Evolutionary conservation across 2,888 invertebrate species (phyloP).

Genomic region (Amorpha juglandis): DNA sequence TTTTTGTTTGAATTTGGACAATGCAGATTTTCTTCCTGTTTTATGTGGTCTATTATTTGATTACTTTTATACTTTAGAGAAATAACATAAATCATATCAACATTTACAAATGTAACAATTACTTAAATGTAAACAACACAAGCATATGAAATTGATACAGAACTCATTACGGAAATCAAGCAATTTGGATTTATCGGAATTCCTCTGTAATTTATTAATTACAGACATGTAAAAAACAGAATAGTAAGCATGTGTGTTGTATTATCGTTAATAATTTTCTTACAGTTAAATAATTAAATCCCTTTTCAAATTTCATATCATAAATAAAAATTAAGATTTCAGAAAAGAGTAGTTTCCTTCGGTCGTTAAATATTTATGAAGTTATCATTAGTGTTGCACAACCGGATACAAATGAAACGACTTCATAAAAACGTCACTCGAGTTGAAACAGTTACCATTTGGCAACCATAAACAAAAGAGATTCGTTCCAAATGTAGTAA

Average conservation of each 20-base stretch:
- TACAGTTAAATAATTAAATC: neutral
- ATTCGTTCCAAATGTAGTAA: constrained; percentile 55
- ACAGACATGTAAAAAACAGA: neutral
- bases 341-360: neutral
- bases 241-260: too few species aligned
- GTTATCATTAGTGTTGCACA: neutral
- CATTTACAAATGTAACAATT: too few species aligned
- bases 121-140: too few species aligned
- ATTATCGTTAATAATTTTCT: neutral
- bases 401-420: constrained; percentile 8
- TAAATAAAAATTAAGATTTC: neutral
- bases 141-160: too few species aligned
- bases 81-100: too few species aligned
- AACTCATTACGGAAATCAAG: too few species aligned
- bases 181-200: too few species aligned
- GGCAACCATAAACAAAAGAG: constrained; percentile 43
- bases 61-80: too few species aligned
- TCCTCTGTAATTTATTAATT: neutral
- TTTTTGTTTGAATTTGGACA: neutral
- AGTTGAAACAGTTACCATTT: constrained; percentile 25
- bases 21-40: too few species aligned
- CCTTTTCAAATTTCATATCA: neutral
- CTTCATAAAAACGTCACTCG: constrained; percentile 17
- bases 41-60: too few species aligned
- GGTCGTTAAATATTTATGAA: neutral